These are phyloP conservation scores for Cordilura impudica DNA, from an alignment of 2,888 invertebrate species.

Conservation along the genomic window DNA sequence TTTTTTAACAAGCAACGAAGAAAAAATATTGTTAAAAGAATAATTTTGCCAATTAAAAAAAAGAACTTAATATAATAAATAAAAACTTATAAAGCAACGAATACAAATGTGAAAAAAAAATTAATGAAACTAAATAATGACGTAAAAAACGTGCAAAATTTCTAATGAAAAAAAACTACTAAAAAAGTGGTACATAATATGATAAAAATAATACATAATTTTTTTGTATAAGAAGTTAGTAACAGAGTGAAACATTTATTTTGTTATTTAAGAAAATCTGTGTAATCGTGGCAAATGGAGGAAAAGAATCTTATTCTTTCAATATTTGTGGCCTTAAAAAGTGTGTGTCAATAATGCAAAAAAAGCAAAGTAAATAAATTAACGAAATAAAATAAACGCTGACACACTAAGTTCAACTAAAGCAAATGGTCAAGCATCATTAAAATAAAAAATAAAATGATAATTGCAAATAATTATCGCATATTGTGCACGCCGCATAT, in stretches of 20 bases:
- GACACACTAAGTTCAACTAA: constrained; percentile 4
- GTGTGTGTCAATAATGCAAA: constrained; percentile 14
- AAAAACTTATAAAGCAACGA: background rate
- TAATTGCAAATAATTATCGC: constrained; percentile 27
- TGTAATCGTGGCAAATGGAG: constrained; percentile 16
- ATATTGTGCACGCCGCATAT: constrained; percentile 26
- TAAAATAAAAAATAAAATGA: constrained; percentile 5
- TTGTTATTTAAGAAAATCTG: background rate
- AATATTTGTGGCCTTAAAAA: constrained; percentile 7
- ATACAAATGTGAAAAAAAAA: background rate
- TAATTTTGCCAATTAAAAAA: background rate
- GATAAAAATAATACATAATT: background rate
- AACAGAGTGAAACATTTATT: too few species aligned
- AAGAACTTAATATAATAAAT: background rate
- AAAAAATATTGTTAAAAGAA: background rate
- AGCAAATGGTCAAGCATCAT: constrained; percentile 31
- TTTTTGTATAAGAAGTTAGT: too few species aligned
- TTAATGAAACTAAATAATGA: constrained; percentile 14
- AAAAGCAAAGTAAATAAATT: background rate
- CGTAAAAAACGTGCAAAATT: constrained; percentile 49
- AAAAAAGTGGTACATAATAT: background rate
- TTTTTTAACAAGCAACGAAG: background rate
- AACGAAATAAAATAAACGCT: constrained; percentile 5
- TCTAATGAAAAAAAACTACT: background rate
- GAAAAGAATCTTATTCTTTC: background rate